Evolutionary conservation across 2,797 vertebrate species (phyloP).

Genomic region (Zenarchopterus dispar): DNA sequence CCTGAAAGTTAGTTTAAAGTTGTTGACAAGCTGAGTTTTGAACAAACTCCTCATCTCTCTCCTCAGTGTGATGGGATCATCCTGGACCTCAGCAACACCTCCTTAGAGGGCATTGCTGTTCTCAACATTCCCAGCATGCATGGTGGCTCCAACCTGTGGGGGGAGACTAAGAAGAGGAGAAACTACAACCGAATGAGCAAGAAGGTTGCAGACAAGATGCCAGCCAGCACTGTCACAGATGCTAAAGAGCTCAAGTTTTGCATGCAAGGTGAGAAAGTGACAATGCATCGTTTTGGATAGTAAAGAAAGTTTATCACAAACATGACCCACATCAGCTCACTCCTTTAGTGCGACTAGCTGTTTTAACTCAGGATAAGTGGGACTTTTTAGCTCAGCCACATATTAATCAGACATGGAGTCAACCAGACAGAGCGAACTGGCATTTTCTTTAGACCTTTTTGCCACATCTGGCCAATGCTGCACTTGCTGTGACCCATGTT

Average conservation of each 20-base stretch:
- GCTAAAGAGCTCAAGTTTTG: constrained; percentile 95
- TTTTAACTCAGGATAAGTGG: too few relatives aligned
- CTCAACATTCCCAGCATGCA: constrained; percentile 99
- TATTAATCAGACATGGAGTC: too few relatives aligned
- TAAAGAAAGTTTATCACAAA: not conserved
- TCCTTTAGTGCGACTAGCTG: not conserved
- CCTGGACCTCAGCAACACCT: constrained; percentile 90
- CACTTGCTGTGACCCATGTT: too few relatives aligned
- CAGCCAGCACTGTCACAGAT: constrained; percentile 84
- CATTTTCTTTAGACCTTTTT: too few relatives aligned
- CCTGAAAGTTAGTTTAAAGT: not conserved
- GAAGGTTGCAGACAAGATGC: constrained; percentile 83
- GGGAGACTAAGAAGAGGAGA: constrained; percentile 91
- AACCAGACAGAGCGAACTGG: too few relatives aligned
- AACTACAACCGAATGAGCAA: constrained; percentile 91
- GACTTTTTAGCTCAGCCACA: too few relatives aligned
- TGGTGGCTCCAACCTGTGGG: constrained; percentile 95
- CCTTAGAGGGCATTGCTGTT: constrained; percentile 92
- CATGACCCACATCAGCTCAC: not conserved
- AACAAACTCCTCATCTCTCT: not conserved
- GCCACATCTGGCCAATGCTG: too few relatives aligned
- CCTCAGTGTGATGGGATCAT: constrained; percentile 90
- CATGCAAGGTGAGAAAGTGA: constrained; percentile 87
- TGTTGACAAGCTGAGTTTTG: too few relatives aligned
- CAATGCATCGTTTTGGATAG: not conserved